Evolutionary conservation across 1,140 invertebrate genomes (phyloP), one percentile per base, ranked within the genome.

Genomic region (Zaprionus taronus): DNA sequence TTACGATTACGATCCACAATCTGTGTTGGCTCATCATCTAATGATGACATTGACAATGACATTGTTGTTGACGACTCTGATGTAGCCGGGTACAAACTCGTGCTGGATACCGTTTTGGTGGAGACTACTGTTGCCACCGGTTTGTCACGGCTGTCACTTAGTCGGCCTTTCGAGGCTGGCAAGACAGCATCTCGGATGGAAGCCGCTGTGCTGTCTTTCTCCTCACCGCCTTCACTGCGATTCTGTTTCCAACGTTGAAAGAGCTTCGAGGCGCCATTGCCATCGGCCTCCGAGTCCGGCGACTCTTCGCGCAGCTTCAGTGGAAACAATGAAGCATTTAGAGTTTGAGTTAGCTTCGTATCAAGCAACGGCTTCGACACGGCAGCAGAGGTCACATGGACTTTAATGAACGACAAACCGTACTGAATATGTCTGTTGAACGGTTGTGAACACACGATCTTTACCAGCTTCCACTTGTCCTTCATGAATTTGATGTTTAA

Each of bases 361-460:
- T 77, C 78, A 15, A 77, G 24, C 49, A 91, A 22, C 17, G 61
- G 28, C 41, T 87, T 79, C 0, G 51, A 11, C 20, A 90, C 91
- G 34, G 62, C 53, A 28, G 62, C n/a, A 24, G 55, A 92, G 26
- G 93, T 93, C 26, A 94, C 94, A 85, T 95, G 95, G 11, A 97
- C 93, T 79, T 95, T 96, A 34, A 98, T 94, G 91, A 98, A 98
- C 2, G 96, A 95, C 7, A 98, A 83, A 0, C 97, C 97, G 94
- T 95, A 98, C 85, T 96, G 94, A 36, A 95, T 94, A 75, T 95
- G 95, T 89, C 95, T 96, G 90, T 98, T 98, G 91, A 97, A 98
- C 0, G 97, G 97, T 91, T 98, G 98, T 9, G 95, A 95, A 92
- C 97, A 98, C 4, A 97, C 94, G 53, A 98, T 93, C 93, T 98